These are phyloP conservation scores for Vombatus ursinus DNA, from an alignment of 2,113 vertebrate species.

Conservation along the genomic window DNA sequence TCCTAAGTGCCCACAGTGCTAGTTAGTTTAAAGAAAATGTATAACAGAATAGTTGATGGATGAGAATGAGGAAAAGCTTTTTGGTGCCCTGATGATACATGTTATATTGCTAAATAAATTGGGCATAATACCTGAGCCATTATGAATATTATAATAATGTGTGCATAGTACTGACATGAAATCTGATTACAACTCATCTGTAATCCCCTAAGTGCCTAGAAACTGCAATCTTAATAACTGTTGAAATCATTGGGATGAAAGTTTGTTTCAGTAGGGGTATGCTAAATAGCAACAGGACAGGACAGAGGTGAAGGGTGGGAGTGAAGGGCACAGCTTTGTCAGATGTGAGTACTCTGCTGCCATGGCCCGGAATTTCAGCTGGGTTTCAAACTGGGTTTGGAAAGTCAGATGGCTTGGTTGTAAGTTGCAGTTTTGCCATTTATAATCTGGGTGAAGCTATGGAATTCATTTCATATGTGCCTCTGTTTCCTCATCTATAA, in stretches of 20 bases:
- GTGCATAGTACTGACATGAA: background rate
- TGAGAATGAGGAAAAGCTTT: slow-evolving; percentile 15
- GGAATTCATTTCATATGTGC: background rate
- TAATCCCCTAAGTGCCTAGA: background rate
- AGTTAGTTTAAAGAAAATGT: background rate
- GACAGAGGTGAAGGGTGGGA: background rate
- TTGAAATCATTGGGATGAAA: background rate
- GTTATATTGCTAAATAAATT: background rate
- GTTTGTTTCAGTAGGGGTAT: background rate
- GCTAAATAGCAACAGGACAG: background rate
- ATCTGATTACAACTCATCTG: background rate
- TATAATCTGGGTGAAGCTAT: background rate
- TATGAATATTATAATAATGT: background rate
- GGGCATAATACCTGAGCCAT: background rate
- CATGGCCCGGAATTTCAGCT: background rate
- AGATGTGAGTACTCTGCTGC: background rate
- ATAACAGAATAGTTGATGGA: background rate
- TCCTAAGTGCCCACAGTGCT: background rate
- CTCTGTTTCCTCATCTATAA: background rate
- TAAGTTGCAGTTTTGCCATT: background rate
- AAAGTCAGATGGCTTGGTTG: background rate
- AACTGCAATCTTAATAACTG: background rate
- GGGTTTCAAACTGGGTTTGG: background rate
- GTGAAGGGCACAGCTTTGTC: background rate
- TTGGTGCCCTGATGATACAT: background rate